Percentiles rank a stretch among this genome's conserved stretches.
Conservation (phyloP, 2,113 vertebrate species). For the Atrichornis clamosus region DNA sequence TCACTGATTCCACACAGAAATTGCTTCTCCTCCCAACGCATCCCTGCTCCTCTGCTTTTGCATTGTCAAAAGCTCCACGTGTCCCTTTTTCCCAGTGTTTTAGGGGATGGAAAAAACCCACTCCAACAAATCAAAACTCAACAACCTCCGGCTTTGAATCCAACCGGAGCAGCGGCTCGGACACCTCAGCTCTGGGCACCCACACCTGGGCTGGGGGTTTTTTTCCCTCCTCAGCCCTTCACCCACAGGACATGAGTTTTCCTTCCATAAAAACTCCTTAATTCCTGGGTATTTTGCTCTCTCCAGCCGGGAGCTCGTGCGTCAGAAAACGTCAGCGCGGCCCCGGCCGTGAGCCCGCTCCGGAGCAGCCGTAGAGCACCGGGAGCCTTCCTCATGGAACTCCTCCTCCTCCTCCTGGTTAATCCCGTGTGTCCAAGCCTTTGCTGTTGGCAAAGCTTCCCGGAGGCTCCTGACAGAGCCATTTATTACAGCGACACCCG, state of each 20-base stretch:
- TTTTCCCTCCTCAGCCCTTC: neutral
- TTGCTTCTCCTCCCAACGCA: neutral
- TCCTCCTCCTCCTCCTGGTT: neutral
- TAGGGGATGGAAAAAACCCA: neutral
- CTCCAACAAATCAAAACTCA: no score
- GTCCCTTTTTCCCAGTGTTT: neutral
- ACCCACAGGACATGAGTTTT: no score
- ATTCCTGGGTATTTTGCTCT: neutral
- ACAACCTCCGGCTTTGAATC: fast-evolving
- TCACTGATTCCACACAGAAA: neutral
- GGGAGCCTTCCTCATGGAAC: fast-evolving
- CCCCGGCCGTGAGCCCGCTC: no score
- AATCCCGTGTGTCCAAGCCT: neutral
- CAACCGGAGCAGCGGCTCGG: no score
- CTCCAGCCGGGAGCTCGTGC: neutral
- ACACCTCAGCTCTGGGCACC: neutral
- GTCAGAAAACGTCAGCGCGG: neutral
- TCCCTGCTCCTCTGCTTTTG: neutral
- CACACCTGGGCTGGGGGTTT: fast-evolving
- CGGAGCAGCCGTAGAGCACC: neutral
- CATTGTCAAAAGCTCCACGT: fast-evolving
- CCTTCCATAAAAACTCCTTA: neutral
- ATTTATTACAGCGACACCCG: fast-evolving
- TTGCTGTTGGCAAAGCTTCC: neutral
- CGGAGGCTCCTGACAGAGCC: neutral